A percentile compares a stretch with the other conserved stretches of the same genome.
phyloP scores from a whole-genome alignment of 30 jellyfish, hydroid and myxozoan genomes.

The Pelagia noctiluca region DNA sequence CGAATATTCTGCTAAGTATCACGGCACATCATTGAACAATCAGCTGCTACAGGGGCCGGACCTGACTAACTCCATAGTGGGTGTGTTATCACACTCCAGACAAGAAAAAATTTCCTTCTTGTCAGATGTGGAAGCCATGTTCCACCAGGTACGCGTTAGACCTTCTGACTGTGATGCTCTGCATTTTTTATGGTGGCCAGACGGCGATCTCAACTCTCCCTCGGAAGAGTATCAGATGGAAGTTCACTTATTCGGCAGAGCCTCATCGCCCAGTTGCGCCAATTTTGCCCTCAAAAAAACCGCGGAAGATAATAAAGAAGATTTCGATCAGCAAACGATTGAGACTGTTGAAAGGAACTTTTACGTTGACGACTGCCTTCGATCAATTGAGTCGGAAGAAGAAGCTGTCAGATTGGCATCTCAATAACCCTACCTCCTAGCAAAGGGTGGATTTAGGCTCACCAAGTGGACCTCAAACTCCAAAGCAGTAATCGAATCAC shows the following conservation, averaged over 20 bases:
- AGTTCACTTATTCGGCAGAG: constrained; percentile 74
- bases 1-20: constrained; percentile 77
- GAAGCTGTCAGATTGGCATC: constrained; percentile 41
- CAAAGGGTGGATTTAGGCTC: constrained; percentile 65
- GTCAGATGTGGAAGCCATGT: constrained; percentile 79
- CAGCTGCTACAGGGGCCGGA: constrained; percentile 79
- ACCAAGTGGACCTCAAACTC: constrained; percentile 59
- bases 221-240: constrained; percentile 57
- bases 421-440: constrained; percentile 33
- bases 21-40: constrained; percentile 55
- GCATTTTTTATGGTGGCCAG: constrained; percentile 72
- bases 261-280: constrained; percentile 76
- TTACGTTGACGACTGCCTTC: constrained; percentile 69
- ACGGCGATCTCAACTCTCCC: constrained; percentile 50
- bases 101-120: constrained; percentile 70
- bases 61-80: constrained; percentile 53
- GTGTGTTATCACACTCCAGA: constrained; percentile 63
- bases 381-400: constrained; percentile 21
- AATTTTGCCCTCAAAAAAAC: constrained; percentile 65
- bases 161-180: constrained; percentile 40
- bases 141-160: constrained; percentile 70
- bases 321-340: no score
- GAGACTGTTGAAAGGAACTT: constrained; percentile 52
- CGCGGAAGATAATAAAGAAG: constrained; percentile 31
- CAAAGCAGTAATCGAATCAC: constrained; percentile 34